A percentile compares a stretch with the other conserved stretches of the same genome.
Conservation (phyloP, 2,888 invertebrate species). For the Meteorus colon region DNA sequence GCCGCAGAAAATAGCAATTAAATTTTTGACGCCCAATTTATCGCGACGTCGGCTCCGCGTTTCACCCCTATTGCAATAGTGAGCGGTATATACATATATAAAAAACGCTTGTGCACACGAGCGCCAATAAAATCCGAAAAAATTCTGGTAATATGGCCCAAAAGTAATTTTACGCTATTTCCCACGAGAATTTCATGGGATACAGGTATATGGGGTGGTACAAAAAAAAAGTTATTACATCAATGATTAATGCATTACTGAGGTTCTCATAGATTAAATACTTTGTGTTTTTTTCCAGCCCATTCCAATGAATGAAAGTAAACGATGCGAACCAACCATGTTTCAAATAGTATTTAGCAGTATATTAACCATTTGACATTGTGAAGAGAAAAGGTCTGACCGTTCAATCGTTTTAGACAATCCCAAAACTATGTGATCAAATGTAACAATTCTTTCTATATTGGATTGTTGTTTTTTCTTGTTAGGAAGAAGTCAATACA, state of each 20-base stretch:
- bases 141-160: slow-evolving; percentile 33
- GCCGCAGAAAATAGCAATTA: slow-evolving; percentile 48
- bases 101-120: neutral
- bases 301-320: too few species aligned
- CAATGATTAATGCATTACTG: neutral
- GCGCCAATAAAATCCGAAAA: slow-evolving; percentile 39
- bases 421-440: too few species aligned
- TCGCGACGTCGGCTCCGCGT: slow-evolving; percentile 39
- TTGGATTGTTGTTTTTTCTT: too few species aligned
- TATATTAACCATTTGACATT: too few species aligned
- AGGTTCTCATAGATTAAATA: neutral
- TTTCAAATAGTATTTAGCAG: too few species aligned
- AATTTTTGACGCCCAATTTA: slow-evolving; percentile 50
- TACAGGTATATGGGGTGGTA: neutral
- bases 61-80: slow-evolving; percentile 2
- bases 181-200: neutral
- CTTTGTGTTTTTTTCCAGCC: too few species aligned
- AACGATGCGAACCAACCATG: too few species aligned
- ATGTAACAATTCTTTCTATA: too few species aligned
- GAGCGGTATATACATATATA: neutral
- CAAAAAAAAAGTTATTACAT: slow-evolving; percentile 15
- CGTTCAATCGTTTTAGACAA: too few species aligned
- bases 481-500: too few species aligned
- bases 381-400: too few species aligned
- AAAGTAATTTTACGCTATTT: slow-evolving; percentile 41